Base-by-base conservation (phyloP, 2,113 vertebrate genomes). In the Psilopogon haemacephalus region DNA sequence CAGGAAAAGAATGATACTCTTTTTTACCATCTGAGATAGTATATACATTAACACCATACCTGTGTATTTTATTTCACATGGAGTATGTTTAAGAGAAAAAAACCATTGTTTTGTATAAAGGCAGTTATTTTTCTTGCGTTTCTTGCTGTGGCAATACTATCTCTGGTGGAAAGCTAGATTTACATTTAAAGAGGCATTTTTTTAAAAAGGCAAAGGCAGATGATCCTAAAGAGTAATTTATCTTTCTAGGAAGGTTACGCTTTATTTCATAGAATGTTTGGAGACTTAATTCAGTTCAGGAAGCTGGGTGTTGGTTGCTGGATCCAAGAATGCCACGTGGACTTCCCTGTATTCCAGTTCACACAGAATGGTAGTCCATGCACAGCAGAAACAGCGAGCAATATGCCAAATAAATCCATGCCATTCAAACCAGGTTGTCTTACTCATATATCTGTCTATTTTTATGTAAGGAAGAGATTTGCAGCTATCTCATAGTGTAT, bases 171-270 rank as follows among this genome's bases (percentile, higher is more conserved):
- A 95, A 91, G 76, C 79, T 94, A 83, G 63, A 96, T 95, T 96
- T 96, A 94, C 87, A 95, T 96, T 93, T 96, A 89, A 93, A 95
- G 88, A 92, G 67, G 67, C 62, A 6, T 88, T 93, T 89, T 93
- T 89, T 92, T 87, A 20, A 40, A 85, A 94, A 70, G 74, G 55
- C 90, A 87, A 95, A 91, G 62, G 74, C 83, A 91, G 90, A 93
- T 89, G 65, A 64, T 33, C 89, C n/a, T 78, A 74, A 42, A 79
- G 55, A 93, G 50, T 60, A 74, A 81, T 95, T 93, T 94, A 56
- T 92, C 63, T 87, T 88, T 21, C 52, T 89, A 87, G 75, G 81
- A 93, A 77, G 68, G 79, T 70, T 58, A 64, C 1, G 0, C 16
- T 80, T 82, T 86, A 86, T 95, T 93, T 94, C 62, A 55, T 15